Conservation (phyloP, 2,797 vertebrate species). For the Manis crassicaudata region DNA sequence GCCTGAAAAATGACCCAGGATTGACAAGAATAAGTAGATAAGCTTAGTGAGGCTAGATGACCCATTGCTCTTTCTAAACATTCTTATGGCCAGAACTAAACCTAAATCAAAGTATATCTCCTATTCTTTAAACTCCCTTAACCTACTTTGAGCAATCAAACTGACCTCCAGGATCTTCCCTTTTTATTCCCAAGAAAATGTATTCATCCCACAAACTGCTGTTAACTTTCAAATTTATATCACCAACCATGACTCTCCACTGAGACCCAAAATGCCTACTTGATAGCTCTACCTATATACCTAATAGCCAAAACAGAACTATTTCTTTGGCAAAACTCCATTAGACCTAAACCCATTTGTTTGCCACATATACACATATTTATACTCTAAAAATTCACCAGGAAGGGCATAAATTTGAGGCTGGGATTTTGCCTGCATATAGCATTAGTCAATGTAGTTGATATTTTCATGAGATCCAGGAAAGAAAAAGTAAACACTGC, state of each 20-base stretch:
- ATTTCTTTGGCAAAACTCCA: background rate
- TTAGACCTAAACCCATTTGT: background rate
- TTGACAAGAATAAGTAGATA: background rate
- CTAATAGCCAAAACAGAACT: background rate
- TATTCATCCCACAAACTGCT: background rate
- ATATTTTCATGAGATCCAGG: background rate
- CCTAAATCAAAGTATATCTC: background rate
- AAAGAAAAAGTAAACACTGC: background rate
- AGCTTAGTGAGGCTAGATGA: background rate
- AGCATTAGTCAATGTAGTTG: background rate
- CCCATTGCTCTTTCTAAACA: background rate
- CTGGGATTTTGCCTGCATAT: background rate
- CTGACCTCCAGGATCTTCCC: background rate
- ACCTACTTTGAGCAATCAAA: slow-evolving; percentile 29
- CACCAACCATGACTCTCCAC: background rate
- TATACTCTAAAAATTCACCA: background rate
- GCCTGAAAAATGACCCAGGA: background rate
- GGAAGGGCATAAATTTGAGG: background rate
- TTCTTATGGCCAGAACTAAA: background rate
- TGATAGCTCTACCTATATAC: background rate
- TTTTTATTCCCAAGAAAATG: background rate
- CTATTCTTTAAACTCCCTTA: background rate
- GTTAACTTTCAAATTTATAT: background rate
- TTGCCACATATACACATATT: background rate
- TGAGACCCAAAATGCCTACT: slow-evolving; percentile 18